Evolutionary conservation across 2,888 invertebrate species (phyloP).

Genomic region (Augochlorella aurata): DNA sequence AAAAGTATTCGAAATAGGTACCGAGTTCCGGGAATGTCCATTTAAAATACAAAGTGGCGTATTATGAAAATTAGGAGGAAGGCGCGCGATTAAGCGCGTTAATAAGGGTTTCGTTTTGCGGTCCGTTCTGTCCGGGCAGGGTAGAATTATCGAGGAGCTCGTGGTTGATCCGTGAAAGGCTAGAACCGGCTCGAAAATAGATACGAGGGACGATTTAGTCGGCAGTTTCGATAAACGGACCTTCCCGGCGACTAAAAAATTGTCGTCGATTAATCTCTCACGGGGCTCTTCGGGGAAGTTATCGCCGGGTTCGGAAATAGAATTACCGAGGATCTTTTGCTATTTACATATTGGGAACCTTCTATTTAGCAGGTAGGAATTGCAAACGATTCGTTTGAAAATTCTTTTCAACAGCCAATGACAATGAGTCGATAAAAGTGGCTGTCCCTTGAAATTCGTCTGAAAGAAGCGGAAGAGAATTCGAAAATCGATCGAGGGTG

Average conservation of each 20-base stretch:
- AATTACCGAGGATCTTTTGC: neutral
- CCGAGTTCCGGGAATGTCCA: slow-evolving; percentile 44
- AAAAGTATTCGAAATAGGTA: neutral
- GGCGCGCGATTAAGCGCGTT: slow-evolving; percentile 72
- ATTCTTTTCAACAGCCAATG: too few relatives aligned
- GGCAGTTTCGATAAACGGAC: slow-evolving; percentile 58
- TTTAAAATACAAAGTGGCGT: slow-evolving; percentile 54
- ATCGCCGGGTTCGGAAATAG: slow-evolving; percentile 3
- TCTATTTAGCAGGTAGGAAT: too few relatives aligned
- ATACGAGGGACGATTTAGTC: slow-evolving; percentile 27
- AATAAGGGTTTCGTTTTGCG: slow-evolving; percentile 60
- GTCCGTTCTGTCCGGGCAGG: slow-evolving; percentile 47
- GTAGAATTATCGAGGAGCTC: slow-evolving; percentile 60
- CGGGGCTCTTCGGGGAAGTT: slow-evolving; percentile 21
- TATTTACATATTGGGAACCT: neutral
- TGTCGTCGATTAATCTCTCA: slow-evolving; percentile 43
- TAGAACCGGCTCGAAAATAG: slow-evolving; percentile 34
- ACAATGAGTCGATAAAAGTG: too few relatives aligned
- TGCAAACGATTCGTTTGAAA: too few relatives aligned
- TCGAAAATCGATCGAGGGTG: neutral
- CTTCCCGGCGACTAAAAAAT: slow-evolving; percentile 46
- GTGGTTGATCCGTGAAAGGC: slow-evolving; percentile 42
- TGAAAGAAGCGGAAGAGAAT: slow-evolving; percentile 4
- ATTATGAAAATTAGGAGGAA: slow-evolving; percentile 73
- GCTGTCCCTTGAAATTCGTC: too few relatives aligned